Conservation (phyloP, 2,797 vertebrate genomes). For the Lerista edwardsae region DNA sequence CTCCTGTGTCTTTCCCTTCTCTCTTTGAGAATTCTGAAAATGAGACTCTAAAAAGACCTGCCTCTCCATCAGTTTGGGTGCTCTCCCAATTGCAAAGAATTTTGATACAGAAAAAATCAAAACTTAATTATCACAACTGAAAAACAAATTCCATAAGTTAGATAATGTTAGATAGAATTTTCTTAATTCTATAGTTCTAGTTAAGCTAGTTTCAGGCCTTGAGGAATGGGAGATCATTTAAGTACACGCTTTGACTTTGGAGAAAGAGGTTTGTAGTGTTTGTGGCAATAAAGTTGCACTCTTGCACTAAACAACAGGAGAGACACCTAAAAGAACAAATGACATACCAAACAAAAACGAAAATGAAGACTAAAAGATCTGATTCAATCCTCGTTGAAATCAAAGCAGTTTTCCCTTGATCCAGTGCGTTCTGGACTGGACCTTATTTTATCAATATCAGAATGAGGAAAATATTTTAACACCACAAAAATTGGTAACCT, state of each 20-base stretch:
- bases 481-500: slow-evolving; percentile 56
- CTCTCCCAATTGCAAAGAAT: not conserved
- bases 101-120: not conserved
- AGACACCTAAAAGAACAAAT: slow-evolving; percentile 45
- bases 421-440: slow-evolving; percentile 41
- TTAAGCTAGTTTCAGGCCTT: not conserved
- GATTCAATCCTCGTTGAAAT: slow-evolving; percentile 43
- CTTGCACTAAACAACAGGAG: slow-evolving; percentile 16
- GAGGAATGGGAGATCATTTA: not conserved
- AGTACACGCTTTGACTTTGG: not conserved
- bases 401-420: slow-evolving; percentile 25
- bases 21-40: not conserved
- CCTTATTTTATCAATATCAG: slow-evolving; percentile 17
- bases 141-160: not conserved
- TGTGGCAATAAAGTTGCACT: slow-evolving; percentile 27
- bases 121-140: not conserved
- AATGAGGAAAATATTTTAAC: slow-evolving; percentile 62
- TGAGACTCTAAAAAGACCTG: not conserved
- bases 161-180: not conserved
- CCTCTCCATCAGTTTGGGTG: not conserved
- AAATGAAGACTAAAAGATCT: slow-evolving; percentile 21
- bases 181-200: not conserved
- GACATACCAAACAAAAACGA: slow-evolving; percentile 36
- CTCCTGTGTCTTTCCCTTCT: not conserved
- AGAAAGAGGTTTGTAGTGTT: slow-evolving; percentile 25